Percentiles rank a stretch among this genome's conserved stretches.
Conservation (phyloP, 2,888 invertebrate species). For the Stenodema calcarata region DNA sequence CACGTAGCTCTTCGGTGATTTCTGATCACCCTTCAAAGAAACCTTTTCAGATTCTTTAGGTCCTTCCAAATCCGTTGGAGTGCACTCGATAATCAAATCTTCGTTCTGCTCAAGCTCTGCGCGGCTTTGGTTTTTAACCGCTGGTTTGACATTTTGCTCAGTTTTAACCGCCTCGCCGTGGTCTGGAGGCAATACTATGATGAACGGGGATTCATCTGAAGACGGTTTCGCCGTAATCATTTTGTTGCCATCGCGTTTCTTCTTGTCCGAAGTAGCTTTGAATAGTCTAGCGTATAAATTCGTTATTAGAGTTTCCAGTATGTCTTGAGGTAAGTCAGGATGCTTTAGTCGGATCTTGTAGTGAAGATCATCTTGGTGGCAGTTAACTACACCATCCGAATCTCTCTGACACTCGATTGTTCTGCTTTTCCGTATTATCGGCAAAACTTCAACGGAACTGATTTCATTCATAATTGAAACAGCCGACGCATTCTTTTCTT, state of each 20-base stretch:
- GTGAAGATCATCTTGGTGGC: slow-evolving; percentile 17
- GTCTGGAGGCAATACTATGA: slow-evolving; percentile 25
- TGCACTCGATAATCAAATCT: slow-evolving; percentile 28
- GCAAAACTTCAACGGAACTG: slow-evolving; percentile 21
- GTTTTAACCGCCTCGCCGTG: neutral
- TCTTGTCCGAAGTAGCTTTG: slow-evolving; percentile 9
- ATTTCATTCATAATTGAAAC: slow-evolving; percentile 32
- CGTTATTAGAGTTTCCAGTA: slow-evolving; percentile 23
- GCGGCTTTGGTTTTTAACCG: neutral
- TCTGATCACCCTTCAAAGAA: neutral
- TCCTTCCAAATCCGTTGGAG: neutral
- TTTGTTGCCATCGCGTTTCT: slow-evolving; percentile 21
- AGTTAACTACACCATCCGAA: neutral
- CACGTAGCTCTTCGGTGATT: neutral
- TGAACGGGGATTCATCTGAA: slow-evolving; percentile 8
- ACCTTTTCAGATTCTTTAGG: neutral
- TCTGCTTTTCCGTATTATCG: slow-evolving; percentile 19
- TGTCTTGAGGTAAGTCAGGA: slow-evolving; percentile 13
- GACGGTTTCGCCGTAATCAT: neutral
- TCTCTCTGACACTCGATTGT: slow-evolving; percentile 28
- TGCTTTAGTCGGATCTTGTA: slow-evolving; percentile 35
- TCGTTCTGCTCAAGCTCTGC: neutral
- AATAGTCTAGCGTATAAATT: slow-evolving; percentile 27
- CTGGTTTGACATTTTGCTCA: neutral
- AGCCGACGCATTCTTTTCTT: neutral